Evolutionary conservation across 2,797 vertebrate genomes (phyloP), one percentile per base, ranked within the genome.

Genomic region (Mus spretus): DNA sequence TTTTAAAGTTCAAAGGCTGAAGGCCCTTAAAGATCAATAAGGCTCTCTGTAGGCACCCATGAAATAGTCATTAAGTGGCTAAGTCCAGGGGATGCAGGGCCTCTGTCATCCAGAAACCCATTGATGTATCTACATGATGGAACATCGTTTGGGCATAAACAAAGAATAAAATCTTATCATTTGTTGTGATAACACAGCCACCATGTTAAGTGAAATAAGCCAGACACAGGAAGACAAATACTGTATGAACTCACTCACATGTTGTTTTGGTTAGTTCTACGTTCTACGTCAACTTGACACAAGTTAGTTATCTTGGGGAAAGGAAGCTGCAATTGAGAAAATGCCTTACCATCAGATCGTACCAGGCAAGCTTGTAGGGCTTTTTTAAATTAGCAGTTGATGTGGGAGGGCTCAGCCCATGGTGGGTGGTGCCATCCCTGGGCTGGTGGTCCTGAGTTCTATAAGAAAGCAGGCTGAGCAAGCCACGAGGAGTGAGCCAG

Each of bases 181-280:
- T 34, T 93, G 57, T 26, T 79, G 82, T 50, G 79, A 89, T 61
- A 82, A 50, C 55, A 61, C 26, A 70, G 57, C 67, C 40, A 44
- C 47, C 67, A 40, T 37, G 63, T 55, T 65, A 75, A 65, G 44
- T 83, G 86, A 82, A 75, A 89, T 65, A 94, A 94, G 67, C 78
- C 92, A 82, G 86, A 59, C 34, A 44, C 34, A 55, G 28, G 40
- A 53, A 63, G 78, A 77, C 44, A 93, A 74, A 72, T 37, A 50
- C 77, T 24, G 34, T 65, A 80, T 72, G 24, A 81, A 59, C 24
- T 93, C 50, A 79, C 17, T 40, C 61, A 80, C 84, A 70, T 4
- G 6, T 14, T 37, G 31, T 70, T 70, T 63, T 86, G 4, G 7
- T 26, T 70, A 70, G 31, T n/a, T 70, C 8, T n/a, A 26, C 15